These are phyloP conservation scores for Drosophila ustulata DNA, from an alignment of 2,888 invertebrate genomes.

Conservation along the genomic window DNA sequence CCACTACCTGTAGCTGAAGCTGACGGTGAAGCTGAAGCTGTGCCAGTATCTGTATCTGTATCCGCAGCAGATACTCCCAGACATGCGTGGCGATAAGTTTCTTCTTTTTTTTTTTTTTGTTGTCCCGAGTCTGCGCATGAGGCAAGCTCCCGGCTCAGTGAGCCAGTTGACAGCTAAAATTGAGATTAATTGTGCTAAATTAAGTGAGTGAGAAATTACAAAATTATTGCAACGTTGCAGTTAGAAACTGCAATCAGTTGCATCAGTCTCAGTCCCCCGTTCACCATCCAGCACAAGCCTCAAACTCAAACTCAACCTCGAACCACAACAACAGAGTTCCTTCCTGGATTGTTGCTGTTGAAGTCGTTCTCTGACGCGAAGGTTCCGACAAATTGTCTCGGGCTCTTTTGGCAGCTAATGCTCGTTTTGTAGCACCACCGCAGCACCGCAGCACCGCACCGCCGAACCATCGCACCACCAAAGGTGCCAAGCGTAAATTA, in stretches of 20 bases:
- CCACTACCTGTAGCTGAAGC: constrained; percentile 50
- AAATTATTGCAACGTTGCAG: constrained; percentile 75
- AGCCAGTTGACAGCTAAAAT: constrained; percentile 77
- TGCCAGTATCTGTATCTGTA: constrained; percentile 34
- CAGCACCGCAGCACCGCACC: constrained; percentile 4
- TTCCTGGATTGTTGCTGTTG: constrained; percentile 40
- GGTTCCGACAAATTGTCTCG: constrained; percentile 65
- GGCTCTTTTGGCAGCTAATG: constrained; percentile 60
- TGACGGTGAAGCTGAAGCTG: constrained; percentile 25
- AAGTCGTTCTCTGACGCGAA: constrained; percentile 33
- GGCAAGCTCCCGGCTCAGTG: constrained; percentile 28
- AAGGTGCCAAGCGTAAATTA: constrained; percentile 62
- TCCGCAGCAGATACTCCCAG: constrained; percentile 25
- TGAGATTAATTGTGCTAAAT: constrained; percentile 81
- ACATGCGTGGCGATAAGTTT: constrained; percentile 56
- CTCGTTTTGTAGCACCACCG: constrained; percentile 41
- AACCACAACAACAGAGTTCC: constrained; percentile 26
- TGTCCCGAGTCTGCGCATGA: constrained; percentile 23
- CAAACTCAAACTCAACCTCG: no score
- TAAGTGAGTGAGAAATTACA: constrained; percentile 82
- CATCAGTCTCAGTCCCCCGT: constrained; percentile 49
- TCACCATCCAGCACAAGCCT: constrained; percentile 2
- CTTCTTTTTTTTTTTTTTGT: constrained; percentile 9
- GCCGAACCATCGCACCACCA: constrained; percentile 10
- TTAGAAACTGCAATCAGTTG: constrained; percentile 76